phyloP scores from a whole-genome alignment of 2,113 vertebrate genomes.

The Nicator chloris region DNA sequence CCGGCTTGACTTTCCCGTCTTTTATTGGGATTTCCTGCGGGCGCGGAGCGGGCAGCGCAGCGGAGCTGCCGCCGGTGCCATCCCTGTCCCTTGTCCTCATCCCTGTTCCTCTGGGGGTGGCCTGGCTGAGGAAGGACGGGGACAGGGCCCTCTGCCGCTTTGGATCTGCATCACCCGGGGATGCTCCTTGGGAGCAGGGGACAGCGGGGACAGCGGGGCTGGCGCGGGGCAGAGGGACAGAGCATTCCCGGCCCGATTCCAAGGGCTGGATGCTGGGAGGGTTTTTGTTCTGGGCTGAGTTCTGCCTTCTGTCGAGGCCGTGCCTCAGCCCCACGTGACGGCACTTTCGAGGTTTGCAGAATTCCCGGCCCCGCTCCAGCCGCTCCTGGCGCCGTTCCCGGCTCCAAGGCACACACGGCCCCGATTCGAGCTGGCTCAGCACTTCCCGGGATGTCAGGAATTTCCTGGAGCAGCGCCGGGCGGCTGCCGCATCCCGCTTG shows the following conservation, averaged over 20 bases:
- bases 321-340: neutral
- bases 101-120: neutral
- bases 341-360: conserved; percentile 15
- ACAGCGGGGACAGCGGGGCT: neutral
- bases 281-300: neutral
- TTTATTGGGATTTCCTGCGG: neutral
- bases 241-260: neutral
- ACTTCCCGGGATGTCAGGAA: neutral
- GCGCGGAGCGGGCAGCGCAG: neutral
- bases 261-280: neutral
- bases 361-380: neutral
- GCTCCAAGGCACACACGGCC: neutral
- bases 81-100: too few species aligned
- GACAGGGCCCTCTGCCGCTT: too few species aligned
- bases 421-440: neutral
- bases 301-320: neutral
- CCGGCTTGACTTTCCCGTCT: neutral
- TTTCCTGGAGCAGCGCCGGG: neutral
- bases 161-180: fast-evolving
- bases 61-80: too few species aligned
- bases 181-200: neutral
- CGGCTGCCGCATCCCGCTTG: neutral
- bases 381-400: neutral
- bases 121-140: fast-evolving
- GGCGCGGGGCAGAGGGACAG: neutral